Evolutionary conservation across 2,888 invertebrate genomes (phyloP).

Genomic region (Isotomurus palustris): DNA sequence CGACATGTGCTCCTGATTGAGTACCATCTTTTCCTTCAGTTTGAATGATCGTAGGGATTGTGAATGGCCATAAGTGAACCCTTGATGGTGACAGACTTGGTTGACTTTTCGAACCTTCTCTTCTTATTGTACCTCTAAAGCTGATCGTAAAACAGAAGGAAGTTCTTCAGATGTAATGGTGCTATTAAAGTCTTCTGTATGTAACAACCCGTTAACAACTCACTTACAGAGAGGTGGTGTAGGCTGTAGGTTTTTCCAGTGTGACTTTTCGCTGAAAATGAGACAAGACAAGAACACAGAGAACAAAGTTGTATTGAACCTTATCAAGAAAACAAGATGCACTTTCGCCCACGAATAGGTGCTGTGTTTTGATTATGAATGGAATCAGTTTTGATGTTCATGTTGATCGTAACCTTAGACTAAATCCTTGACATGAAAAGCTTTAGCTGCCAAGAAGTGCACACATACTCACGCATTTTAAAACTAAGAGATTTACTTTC

Average conservation of each 20-base stretch:
- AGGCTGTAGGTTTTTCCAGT: not conserved
- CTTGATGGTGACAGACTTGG: not conserved
- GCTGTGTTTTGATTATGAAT: too few relatives aligned
- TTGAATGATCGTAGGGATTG: not conserved
- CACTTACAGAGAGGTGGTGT: not conserved
- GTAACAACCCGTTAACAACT: conserved; percentile 13
- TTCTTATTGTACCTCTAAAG: too few relatives aligned
- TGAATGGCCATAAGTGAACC: not conserved
- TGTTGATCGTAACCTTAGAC: conserved; percentile 2
- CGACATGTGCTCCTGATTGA: not conserved
- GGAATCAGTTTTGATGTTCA: conserved; percentile 4
- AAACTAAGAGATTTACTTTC: too few relatives aligned
- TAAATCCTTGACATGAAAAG: conserved; percentile 7
- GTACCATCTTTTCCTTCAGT: not conserved
- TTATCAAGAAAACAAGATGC: too few relatives aligned
- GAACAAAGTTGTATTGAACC: too few relatives aligned
- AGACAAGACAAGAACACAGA: too few relatives aligned
- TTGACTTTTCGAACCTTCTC: conserved; percentile 1
- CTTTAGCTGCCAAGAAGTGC: too few relatives aligned
- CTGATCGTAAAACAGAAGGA: not conserved
- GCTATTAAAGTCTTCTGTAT: conserved; percentile 10
- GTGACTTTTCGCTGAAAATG: too few relatives aligned
- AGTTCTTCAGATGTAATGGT: not conserved
- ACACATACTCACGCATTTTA: too few relatives aligned
- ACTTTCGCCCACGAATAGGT: too few relatives aligned